Evolutionary conservation across 2,888 invertebrate genomes (phyloP).

Genomic region (Torymus tubicola): DNA sequence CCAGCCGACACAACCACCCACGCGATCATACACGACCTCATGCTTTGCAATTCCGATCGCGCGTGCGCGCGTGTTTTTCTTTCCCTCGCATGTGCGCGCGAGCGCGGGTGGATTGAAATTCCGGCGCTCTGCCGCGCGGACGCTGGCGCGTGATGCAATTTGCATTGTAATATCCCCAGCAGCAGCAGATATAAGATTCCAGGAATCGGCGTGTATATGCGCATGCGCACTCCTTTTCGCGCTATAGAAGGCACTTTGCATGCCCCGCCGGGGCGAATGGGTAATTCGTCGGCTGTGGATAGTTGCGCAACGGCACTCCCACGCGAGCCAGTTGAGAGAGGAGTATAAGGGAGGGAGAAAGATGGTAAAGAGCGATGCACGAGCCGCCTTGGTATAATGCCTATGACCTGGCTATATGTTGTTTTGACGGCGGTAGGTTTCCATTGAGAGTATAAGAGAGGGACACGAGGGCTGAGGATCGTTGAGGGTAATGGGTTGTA

Average conservation of each 20-base stretch:
- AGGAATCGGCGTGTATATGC: constrained; percentile 7
- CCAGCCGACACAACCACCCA: no score
- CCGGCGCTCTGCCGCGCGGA: constrained; percentile 9
- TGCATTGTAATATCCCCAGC: constrained; percentile 44
- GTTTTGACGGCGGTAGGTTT: constrained; percentile 16
- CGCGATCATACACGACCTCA: no score
- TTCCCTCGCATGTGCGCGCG: neutral
- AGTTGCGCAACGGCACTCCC: constrained; percentile 48
- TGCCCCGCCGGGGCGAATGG: constrained; percentile 30
- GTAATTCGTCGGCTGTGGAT: constrained; percentile 38
- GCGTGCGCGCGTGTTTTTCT: no score
- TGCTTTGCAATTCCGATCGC: no score
- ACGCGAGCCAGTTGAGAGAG: neutral
- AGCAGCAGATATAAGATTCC: constrained; percentile 31
- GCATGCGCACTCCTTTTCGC: neutral
- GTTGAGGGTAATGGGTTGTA: no score
- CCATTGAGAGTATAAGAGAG: neutral
- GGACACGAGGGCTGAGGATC: no score
- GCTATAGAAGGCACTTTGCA: neutral
- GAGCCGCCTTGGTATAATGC: neutral
- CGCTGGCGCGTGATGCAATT: constrained; percentile 52
- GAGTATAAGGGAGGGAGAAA: neutral
- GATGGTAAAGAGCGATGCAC: constrained; percentile 9
- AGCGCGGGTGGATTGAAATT: constrained; percentile 41
- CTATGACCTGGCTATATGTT: neutral